Evolutionary conservation across 2,888 invertebrate genomes (phyloP).

Genomic region (Lepidochitona cinerea): DNA sequence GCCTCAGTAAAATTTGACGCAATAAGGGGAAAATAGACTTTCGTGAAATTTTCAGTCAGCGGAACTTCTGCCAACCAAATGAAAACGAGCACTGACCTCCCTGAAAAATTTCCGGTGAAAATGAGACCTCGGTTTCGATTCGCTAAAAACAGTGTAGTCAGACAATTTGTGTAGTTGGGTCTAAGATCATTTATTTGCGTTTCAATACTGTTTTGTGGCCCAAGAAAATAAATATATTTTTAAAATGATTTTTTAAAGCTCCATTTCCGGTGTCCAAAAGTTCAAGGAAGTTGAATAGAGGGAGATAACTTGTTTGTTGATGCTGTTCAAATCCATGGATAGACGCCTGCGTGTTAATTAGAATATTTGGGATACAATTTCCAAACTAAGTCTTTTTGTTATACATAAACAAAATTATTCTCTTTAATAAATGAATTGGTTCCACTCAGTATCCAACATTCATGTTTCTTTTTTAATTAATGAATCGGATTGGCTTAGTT

Average conservation of each 20-base stretch:
- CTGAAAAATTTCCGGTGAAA: background rate
- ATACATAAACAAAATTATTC: too few species aligned
- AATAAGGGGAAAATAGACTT: too few species aligned
- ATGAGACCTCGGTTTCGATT: background rate
- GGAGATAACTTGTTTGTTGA: conserved; percentile 8
- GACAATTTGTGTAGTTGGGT: too few species aligned
- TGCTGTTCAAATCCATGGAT: background rate
- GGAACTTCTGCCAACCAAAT: background rate
- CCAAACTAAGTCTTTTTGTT: too few species aligned
- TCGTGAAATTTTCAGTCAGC: too few species aligned
- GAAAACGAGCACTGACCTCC: conserved; percentile 3
- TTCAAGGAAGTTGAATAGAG: background rate
- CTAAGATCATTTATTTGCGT: background rate
- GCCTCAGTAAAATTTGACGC: too few species aligned
- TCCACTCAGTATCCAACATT: background rate
- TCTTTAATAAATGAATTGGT: background rate
- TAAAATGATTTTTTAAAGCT: background rate
- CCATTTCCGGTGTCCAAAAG: background rate
- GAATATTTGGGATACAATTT: background rate
- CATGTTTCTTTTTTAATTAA: background rate
- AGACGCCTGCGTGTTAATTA: background rate
- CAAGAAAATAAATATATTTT: background rate
- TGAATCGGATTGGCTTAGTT: background rate
- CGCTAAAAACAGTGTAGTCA: background rate
- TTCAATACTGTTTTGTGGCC: background rate